Evolutionary conservation across 2,888 invertebrate species (phyloP).

Genomic region (Stenodema calcarata): DNA sequence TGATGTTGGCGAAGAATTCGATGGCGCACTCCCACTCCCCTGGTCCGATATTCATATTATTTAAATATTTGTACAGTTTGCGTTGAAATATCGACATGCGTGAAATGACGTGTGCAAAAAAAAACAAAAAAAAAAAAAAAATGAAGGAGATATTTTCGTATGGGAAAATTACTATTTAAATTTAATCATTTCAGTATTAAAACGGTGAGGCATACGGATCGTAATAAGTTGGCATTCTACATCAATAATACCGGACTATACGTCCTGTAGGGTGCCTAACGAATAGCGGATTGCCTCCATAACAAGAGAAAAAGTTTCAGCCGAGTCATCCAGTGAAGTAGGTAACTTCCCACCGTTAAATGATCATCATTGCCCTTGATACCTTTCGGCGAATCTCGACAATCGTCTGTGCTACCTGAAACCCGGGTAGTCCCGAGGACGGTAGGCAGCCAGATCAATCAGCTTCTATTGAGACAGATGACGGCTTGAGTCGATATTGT

Average conservation of each 20-base stretch:
- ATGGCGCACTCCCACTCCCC: not conserved
- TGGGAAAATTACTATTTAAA: no score
- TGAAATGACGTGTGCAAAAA: no score
- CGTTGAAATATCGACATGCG: no score
- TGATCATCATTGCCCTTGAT: not conserved
- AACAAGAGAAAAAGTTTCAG: not conserved
- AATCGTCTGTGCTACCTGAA: not conserved
- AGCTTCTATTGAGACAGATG: not conserved
- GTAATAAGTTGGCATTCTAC: not conserved
- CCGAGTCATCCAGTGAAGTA: not conserved
- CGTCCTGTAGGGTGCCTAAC: not conserved
- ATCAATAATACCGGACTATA: no score
- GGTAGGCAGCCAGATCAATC: not conserved
- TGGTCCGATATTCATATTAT: no score
- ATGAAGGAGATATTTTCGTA: no score
- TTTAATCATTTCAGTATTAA: no score
- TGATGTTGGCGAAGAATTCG: not conserved
- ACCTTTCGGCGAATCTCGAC: not conserved
- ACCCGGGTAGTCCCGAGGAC: not conserved
- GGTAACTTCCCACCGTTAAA: not conserved
- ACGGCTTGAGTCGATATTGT: not conserved
- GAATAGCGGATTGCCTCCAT: not conserved
- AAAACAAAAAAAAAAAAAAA: no score
- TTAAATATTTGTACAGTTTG: no score
- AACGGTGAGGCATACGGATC: not conserved